phyloP scores from a whole-genome alignment of 2,797 vertebrate species.

The Chaetophractus vellerosus region DNA sequence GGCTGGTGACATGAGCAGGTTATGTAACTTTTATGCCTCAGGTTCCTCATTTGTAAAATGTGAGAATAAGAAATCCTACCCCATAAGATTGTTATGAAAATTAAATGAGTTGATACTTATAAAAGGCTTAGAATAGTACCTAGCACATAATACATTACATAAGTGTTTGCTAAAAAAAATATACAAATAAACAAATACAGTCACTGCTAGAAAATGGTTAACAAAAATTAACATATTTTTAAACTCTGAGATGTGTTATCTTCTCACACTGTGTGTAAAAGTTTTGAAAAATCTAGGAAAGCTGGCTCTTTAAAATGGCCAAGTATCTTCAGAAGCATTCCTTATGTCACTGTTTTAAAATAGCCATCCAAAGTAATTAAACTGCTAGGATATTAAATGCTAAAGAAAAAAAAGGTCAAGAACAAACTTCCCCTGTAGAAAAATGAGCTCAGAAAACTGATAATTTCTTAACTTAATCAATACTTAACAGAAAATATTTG shows the following conservation, averaged over 20 bases:
- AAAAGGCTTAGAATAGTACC: constrained; percentile 14
- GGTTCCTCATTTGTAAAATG: constrained; percentile 61
- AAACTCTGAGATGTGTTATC: neutral
- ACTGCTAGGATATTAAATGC: constrained; percentile 16
- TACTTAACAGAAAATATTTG: constrained; percentile 23
- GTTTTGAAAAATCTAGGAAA: constrained; percentile 54
- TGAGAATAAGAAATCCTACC: constrained; percentile 29
- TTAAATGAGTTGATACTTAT: constrained; percentile 5
- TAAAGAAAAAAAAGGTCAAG: constrained; percentile 50
- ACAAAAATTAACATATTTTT: constrained; percentile 58
- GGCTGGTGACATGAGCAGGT: neutral
- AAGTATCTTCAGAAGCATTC: constrained; percentile 46
- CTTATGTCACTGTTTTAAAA: constrained; percentile 63
- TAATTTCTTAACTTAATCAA: constrained; percentile 23
- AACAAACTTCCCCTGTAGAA: neutral
- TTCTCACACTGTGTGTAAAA: constrained; percentile 39
- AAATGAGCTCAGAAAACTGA: constrained; percentile 42
- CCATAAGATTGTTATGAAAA: neutral
- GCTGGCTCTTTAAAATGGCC: constrained; percentile 60
- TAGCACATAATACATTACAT: neutral
- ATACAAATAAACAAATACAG: neutral
- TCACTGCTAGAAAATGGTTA: constrained; percentile 15
- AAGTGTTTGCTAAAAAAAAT: neutral
- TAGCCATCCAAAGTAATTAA: constrained; percentile 15
- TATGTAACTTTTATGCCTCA: constrained; percentile 27